phyloP scores from a whole-genome alignment of 2,888 invertebrate species.

The Sarcophaga variegata region DNA sequence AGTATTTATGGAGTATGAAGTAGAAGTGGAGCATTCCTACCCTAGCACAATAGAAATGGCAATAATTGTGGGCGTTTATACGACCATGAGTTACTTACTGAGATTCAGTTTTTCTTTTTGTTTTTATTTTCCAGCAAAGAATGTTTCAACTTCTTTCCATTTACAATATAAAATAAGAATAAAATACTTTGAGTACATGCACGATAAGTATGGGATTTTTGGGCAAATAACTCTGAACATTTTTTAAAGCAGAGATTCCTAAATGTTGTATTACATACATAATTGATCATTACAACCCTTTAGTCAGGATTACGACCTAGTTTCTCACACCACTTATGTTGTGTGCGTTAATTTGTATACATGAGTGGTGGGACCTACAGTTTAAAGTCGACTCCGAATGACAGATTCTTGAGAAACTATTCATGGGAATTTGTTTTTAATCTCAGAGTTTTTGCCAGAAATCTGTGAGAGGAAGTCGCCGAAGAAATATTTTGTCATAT shows the following conservation, averaged over 20 bases:
- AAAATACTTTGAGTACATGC: not conserved
- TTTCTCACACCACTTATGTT: too few relatives aligned
- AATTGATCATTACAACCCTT: too few relatives aligned
- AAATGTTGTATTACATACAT: not conserved
- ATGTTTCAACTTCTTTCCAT: constrained; percentile 50
- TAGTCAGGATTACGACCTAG: too few relatives aligned
- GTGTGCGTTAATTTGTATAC: too few relatives aligned
- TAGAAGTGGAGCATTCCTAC: not conserved
- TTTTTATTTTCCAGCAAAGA: constrained; percentile 68
- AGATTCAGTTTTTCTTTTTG: constrained; percentile 58
- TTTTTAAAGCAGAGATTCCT: constrained; percentile 12
- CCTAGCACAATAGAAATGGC: constrained; percentile 77
- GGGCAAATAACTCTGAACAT: constrained; percentile 40
- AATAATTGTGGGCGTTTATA: constrained; percentile 79
- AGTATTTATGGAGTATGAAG: constrained; percentile 27
- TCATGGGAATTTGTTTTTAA: too few relatives aligned
- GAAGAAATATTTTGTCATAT: too few relatives aligned
- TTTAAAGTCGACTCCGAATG: too few relatives aligned
- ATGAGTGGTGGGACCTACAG: too few relatives aligned
- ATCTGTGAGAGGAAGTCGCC: too few relatives aligned
- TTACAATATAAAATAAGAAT: constrained; percentile 23
- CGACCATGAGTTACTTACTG: constrained; percentile 78
- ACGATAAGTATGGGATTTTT: constrained; percentile 16
- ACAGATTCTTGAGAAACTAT: too few relatives aligned
- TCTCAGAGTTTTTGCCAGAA: too few relatives aligned